Evolutionary conservation across 2,888 invertebrate genomes (phyloP).

Genomic region (Eulithis prunata): DNA sequence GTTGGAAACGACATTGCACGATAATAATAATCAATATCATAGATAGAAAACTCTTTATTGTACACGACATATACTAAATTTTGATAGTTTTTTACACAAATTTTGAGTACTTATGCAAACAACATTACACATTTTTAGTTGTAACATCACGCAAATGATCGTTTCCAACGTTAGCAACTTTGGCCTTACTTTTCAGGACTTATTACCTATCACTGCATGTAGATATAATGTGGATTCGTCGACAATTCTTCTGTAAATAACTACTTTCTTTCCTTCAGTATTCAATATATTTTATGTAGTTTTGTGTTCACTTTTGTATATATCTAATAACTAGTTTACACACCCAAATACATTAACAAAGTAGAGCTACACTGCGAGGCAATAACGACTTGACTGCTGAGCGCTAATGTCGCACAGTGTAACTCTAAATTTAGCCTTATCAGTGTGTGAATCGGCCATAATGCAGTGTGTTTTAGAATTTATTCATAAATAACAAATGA

Average conservation of each 20-base stretch:
- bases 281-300: not conserved
- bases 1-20: slow-evolving; percentile 21
- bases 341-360: not conserved
- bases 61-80: too few species aligned
- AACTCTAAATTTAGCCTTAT: too few species aligned
- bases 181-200: slow-evolving; percentile 10
- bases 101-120: too few species aligned
- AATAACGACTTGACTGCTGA: too few species aligned
- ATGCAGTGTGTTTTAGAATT: not conserved
- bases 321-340: not conserved
- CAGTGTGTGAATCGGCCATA: not conserved
- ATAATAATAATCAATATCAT: too few species aligned
- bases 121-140: too few species aligned
- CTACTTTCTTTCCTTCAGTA: not conserved
- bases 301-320: not conserved
- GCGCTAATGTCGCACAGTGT: too few species aligned
- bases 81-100: too few species aligned
- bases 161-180: slow-evolving; percentile 25
- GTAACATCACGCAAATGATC: not conserved
- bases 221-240: slow-evolving; percentile 11
- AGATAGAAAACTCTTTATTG: too few species aligned
- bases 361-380: too few species aligned
- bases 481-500: not conserved
- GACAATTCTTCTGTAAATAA: slow-evolving; percentile 9
- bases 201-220: slow-evolving; percentile 17